Base-by-base conservation (phyloP, 2,797 vertebrate genomes). In the Mycteria americana region DNA sequence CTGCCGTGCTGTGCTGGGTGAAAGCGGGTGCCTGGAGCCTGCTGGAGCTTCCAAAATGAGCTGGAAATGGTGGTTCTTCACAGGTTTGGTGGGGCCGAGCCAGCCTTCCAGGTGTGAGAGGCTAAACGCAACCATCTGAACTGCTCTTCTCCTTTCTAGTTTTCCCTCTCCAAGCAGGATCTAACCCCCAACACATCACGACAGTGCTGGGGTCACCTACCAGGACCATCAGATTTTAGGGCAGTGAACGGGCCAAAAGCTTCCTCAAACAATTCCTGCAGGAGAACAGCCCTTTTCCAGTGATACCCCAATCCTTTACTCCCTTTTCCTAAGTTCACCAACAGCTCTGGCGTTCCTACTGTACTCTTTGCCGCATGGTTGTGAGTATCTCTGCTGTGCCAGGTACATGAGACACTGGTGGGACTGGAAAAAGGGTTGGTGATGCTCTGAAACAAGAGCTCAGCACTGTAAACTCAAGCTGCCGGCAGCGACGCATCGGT, bases 401-500 rank as follows among this genome's bases (percentile, higher is more conserved):
- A 50, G 33, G 30, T 64, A 37, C 0, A 2, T 0, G 5, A 69
- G 63, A 59, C 25, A 60, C 43, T 7, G 24, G 30, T 59, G 62
- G 62, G n/a, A 41, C 70, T 72, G 56, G 72, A 30, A 10, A 83
- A 67, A 22, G 51, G 31, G 31, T 41, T 37, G 31, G 23, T 21
- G 67, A 24, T 53, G 56, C 45, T 82, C 45, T 1, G 3, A 43
- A 81, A 39, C 19, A 11, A 69, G 35, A 81, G 77, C 62, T 84
- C 70, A 43, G 74, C 3, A 3, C 70, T 54, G 22, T 18, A 31
- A 74, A n/a, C 8, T 92, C 39, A 57, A 59, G 62, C 53, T 84
- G 41, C 53, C 21, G 2, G 0, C 0, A 0, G 24, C 54, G 65
- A 48, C 27, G 67, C 37, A 13, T 37, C 1, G 0, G 65, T 45